Base-by-base conservation (phyloP, 2,113 vertebrate genomes). In the Raja brachyura region DNA sequence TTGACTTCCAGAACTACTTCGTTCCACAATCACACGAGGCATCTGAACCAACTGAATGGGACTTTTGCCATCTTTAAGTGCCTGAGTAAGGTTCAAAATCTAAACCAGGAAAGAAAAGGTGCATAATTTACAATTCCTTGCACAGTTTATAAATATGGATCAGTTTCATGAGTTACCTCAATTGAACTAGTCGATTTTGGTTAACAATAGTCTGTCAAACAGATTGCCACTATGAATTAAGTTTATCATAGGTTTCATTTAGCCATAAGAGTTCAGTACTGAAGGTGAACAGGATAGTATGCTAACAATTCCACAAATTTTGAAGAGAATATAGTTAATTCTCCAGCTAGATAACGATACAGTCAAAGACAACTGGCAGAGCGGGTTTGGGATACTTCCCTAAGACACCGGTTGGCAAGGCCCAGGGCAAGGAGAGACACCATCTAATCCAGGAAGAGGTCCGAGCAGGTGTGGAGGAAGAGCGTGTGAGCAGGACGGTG, bases 81-180 rank as follows among this genome's bases (percentile, higher is more conserved):
- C 98, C 95, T 99, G 99, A 68, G 97, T 97, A 93, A 99, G 97
- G 93, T 99, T 99, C 95, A 99, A 94, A 93, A 99, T 98, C 99
- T 99, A 94, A 7, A 93, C 93, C 74, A 4, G 93, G 73, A 86
- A 70, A 59, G 63, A 81, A 61, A 76, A 93, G 61, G 16, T 93
- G 39, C 28, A 74, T 54, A 4, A 31, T 39, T 93, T 78, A 31
- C 83, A 88, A 61, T 88, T 63, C 59, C 56, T 63, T 88, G 39
- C 28, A 85, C 59, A 56, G 22, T 6, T 63, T 61, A 86, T 61
- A 59, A 85, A 61, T 28, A n/a, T 0, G 14, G 25, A 31, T 88
- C 11, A 63, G 13, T 63, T 88, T 61, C 11, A 63, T 63, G 13
- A 63, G 25, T 20, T 63, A 63, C 59, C 31, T 4, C 61, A 86